Percentiles rank a stretch among this genome's conserved stretches.
Evolutionary conservation across 2,797 vertebrate genomes (phyloP).

Genomic region (Adelosebastes latens): DNA sequence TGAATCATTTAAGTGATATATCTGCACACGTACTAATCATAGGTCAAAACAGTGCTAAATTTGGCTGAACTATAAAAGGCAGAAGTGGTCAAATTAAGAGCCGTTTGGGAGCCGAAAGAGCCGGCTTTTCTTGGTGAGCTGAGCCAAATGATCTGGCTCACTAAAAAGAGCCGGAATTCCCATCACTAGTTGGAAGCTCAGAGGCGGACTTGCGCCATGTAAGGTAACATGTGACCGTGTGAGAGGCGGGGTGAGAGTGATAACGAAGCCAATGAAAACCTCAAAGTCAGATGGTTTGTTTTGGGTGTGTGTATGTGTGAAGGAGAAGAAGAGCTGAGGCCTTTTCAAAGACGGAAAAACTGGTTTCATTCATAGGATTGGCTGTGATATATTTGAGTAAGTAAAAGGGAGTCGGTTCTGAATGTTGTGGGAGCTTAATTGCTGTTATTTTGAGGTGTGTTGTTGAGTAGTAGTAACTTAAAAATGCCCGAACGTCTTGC

Average conservation of each 20-base stretch:
- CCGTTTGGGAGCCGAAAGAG: too few relatives aligned
- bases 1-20: too few relatives aligned
- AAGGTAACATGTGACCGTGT: slow-evolving; percentile 42
- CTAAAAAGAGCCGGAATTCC: too few relatives aligned
- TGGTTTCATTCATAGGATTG: slow-evolving; percentile 42
- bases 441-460: slow-evolving; percentile 56
- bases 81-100: too few relatives aligned
- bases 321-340: neutral
- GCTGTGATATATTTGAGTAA: neutral
- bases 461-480: neutral
- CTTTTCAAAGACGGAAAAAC: neutral
- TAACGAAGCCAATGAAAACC: slow-evolving; percentile 41
- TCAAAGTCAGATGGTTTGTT: neutral
- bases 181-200: neutral
- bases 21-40: too few relatives aligned
- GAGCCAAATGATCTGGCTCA: too few relatives aligned
- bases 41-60: too few relatives aligned
- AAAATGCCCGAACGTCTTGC: neutral
- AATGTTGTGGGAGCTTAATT: slow-evolving; percentile 40
- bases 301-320: neutral
- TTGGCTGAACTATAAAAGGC: too few relatives aligned
- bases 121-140: too few relatives aligned
- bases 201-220: slow-evolving; percentile 38
- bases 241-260: slow-evolving; percentile 38
- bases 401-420: neutral